Conservation (phyloP, 2,113 vertebrate genomes). For the Coracopsis vasa region DNA sequence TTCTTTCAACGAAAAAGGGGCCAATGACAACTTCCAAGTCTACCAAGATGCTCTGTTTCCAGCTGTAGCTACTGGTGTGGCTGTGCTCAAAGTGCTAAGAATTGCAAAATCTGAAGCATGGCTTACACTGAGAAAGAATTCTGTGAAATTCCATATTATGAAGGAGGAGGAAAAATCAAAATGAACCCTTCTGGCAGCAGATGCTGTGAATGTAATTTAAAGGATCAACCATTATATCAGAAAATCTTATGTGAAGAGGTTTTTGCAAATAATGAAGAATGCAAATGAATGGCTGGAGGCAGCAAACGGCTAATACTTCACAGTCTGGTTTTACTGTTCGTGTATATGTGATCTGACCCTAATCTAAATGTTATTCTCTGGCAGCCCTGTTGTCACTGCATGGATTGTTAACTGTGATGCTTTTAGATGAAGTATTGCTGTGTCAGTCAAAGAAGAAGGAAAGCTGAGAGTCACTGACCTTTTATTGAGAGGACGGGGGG, state of each 20-base stretch:
- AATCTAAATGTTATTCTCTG: not conserved
- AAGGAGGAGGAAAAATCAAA: not conserved
- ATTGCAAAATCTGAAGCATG: not conserved
- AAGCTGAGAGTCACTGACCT: not conserved
- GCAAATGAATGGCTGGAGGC: not conserved
- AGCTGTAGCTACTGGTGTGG: not conserved
- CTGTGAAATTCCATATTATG: not conserved
- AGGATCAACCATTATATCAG: not conserved
- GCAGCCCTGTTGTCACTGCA: not conserved
- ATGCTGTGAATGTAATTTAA: not conserved
- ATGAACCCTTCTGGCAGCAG: not conserved
- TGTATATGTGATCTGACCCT: not conserved
- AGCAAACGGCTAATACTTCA: not conserved
- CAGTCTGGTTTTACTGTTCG: not conserved
- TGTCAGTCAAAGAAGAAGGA: not conserved
- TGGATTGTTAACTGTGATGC: not conserved
- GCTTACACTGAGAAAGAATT: not conserved
- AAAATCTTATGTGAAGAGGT: not conserved
- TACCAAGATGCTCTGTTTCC: not conserved
- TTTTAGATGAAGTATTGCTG: not conserved
- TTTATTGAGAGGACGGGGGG: rapidly evolving
- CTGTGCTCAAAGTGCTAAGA: not conserved
- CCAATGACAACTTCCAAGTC: not conserved
- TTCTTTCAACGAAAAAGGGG: not conserved
- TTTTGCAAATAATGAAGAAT: not conserved